Base-by-base conservation (phyloP, 2,888 invertebrate species). In the Strigamia crassipes region DNA sequence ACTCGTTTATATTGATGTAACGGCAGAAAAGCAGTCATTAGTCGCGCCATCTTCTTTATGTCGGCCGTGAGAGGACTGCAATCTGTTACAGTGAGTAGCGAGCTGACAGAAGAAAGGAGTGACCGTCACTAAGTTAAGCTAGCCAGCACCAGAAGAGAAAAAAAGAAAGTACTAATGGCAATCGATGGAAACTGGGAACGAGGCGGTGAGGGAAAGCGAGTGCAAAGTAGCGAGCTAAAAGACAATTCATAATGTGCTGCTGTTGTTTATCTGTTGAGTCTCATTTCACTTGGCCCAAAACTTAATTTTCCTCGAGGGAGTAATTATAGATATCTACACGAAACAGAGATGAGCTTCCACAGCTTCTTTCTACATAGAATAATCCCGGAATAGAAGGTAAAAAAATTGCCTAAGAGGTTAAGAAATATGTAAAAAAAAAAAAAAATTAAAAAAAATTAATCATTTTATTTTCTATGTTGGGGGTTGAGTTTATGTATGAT, bases 241-340 rank as follows among this genome's bases (percentile, higher is more conserved):
- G 51, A 51, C 51, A 51, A 51, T 51, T 51, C 51, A 51, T 51
- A 51, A 51, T 51, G 51, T 51, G 51, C 51, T 51, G 51, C 18
- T 51, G 51, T 51, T 51, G 51, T 51, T 51, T 51, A 51, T 51
- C 51, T 51, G 51, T 51, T 51, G 51, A 51, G 51, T 51, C n/a
- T 51, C 51, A 51, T 51, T 51, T 51, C 51, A 51, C 51, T 51
- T 51, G 51, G 51, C n/a, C 51, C n/a, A 51, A 51, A 51, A 51
- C 51, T 51, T 51, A 51, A 51, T 51, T 51, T 51, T 51, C 51
- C 51, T 51, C 51, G 51, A 51, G 51, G 51, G 51, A 51, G 51
- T 51, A 51, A 51, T 51, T 51, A 51, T 51, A 51, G 51, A 51
- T 51, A 51, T 51, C 51, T 51, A 18, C 51, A 51, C 13, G 51